phyloP scores from a whole-genome alignment of 2,888 invertebrate species.

The Esperia sulphurella region DNA sequence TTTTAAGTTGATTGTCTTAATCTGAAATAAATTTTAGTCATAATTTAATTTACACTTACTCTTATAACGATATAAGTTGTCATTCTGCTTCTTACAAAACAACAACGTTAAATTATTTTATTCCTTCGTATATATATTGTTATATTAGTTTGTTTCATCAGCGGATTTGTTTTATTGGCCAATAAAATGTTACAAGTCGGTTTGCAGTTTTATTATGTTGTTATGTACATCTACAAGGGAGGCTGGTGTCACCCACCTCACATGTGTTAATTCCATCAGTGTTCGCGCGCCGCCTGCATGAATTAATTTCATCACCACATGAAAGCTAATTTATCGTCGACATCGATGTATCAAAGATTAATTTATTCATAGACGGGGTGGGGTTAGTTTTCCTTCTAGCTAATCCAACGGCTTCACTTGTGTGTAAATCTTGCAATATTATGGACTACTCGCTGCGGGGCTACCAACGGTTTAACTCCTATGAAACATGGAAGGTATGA shows the following conservation, averaged over 20 bases:
- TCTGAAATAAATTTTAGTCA: too few species aligned
- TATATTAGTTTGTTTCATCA: neutral
- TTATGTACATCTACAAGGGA: too few species aligned
- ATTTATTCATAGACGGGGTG: neutral
- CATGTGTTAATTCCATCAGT: constrained; percentile 7
- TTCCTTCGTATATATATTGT: neutral
- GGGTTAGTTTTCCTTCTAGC: too few species aligned
- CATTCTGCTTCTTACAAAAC: neutral
- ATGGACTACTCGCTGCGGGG: too few species aligned
- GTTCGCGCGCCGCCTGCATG: neutral
- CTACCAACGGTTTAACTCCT: too few species aligned
- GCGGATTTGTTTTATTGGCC: neutral
- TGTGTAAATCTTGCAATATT: too few species aligned
- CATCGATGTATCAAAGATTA: neutral
- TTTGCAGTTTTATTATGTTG: neutral
- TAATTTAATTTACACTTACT: too few species aligned
- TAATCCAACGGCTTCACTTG: too few species aligned
- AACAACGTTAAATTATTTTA: neutral
- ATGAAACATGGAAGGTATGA: too few species aligned
- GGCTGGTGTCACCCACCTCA: neutral
- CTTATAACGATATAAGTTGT: too few species aligned
- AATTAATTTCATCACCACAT: constrained; percentile 8
- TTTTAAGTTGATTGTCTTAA: too few species aligned
- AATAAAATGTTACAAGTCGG: neutral
- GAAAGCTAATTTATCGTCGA: constrained; percentile 3